Percentiles rank a stretch among this genome's conserved stretches.
Evolutionary conservation across 2,113 vertebrate species (phyloP).

Genomic region (Lathamus discolor): DNA sequence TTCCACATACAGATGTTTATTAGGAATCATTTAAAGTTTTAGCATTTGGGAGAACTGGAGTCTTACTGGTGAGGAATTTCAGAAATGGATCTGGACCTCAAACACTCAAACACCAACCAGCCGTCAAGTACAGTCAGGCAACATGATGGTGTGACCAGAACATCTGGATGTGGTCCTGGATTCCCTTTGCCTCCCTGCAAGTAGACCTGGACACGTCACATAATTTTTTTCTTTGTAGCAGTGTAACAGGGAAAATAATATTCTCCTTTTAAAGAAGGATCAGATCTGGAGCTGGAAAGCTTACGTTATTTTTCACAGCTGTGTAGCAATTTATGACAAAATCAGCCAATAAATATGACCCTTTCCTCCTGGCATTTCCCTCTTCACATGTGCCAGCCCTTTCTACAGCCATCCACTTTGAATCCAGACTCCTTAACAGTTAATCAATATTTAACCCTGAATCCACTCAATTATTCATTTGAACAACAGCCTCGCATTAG

Average conservation of each 20-base stretch:
- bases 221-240: not conserved
- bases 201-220: not conserved
- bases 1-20: not conserved
- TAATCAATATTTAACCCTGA: conserved; percentile 26
- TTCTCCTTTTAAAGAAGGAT: not conserved
- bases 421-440: not conserved
- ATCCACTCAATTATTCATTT: conserved; percentile 24
- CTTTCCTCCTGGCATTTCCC: not conserved
- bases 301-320: not conserved
- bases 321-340: not conserved
- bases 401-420: not conserved
- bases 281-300: not conserved
- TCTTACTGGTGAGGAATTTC: not conserved
- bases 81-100: not conserved
- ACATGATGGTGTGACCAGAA: not conserved
- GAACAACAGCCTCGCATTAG: not conserved
- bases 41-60: not conserved
- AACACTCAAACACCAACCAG: not conserved
- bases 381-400: not conserved
- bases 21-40: not conserved
- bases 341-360: not conserved
- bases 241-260: not conserved
- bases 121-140: not conserved
- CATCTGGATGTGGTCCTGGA: not conserved
- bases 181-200: not conserved